phyloP scores from a whole-genome alignment of 1,140 invertebrate species.

The Drosophila azteca region DNA sequence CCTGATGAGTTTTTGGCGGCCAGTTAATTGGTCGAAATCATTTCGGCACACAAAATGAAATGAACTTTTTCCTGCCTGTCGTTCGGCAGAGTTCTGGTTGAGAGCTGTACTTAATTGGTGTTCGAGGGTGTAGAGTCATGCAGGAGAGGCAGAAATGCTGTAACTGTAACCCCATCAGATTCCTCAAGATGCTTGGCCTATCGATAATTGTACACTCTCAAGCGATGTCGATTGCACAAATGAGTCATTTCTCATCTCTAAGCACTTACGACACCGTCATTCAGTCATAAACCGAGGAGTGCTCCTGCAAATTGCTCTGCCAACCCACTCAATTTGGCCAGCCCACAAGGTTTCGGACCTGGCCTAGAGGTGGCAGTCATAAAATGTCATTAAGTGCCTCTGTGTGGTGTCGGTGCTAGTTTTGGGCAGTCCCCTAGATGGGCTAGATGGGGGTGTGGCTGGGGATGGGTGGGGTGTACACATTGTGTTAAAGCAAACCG shows the following conservation, averaged over 20 bases:
- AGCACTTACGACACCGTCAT: background rate
- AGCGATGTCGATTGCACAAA: constrained; percentile 17
- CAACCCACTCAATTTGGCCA: constrained; percentile 29
- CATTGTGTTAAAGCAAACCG: constrained; percentile 40
- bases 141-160: background rate
- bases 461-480: background rate
- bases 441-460: background rate
- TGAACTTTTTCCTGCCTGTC: constrained; percentile 15
- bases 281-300: background rate
- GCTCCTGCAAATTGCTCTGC: constrained; percentile 6
- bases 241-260: constrained; percentile 4
- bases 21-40: constrained; percentile 54
- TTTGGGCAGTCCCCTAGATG: background rate
- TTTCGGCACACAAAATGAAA: constrained; percentile 36
- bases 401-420: constrained; percentile 10
- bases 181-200: background rate
- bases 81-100: too few relatives aligned
- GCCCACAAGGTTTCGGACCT: constrained; percentile 8
- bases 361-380: constrained; percentile 49
- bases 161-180: background rate
- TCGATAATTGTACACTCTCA: constrained; percentile 13
- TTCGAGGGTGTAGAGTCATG: background rate
- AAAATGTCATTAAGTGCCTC: constrained; percentile 54
- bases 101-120: too few relatives aligned
- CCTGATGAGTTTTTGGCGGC: constrained; percentile 53